Evolutionary conservation across 1,140 invertebrate genomes (phyloP).

Genomic region (Drosophila tsacasi): DNA sequence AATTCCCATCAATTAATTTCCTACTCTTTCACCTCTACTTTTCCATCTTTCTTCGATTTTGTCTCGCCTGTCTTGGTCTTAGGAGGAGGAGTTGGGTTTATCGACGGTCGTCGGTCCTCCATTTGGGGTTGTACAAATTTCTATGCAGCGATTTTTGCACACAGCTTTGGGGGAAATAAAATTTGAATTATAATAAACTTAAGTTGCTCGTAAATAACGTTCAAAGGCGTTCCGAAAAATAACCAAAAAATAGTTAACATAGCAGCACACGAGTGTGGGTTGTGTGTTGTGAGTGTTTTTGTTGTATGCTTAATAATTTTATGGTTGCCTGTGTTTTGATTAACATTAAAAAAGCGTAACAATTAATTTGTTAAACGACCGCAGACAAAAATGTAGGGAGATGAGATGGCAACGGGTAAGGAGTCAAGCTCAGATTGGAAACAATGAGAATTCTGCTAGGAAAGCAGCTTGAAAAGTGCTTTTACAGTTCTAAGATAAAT

Average conservation of each 20-base stretch:
- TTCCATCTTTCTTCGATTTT: conserved; percentile 33
- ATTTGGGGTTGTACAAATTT: conserved; percentile 46
- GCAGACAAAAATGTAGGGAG: conserved; percentile 10
- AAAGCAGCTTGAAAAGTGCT: neutral
- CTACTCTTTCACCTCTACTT: conserved; percentile 22
- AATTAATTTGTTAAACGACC: conserved; percentile 73
- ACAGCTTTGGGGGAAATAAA: conserved; percentile 58
- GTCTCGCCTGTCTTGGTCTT: conserved; percentile 10
- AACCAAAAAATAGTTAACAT: neutral
- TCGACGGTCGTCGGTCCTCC: neutral
- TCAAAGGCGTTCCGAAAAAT: conserved; percentile 67
- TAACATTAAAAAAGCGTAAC: conserved; percentile 81
- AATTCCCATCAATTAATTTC: conserved; percentile 81
- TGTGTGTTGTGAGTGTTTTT: neutral
- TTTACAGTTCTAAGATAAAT: no score
- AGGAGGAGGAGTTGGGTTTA: neutral
- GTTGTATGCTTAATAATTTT: conserved; percentile 42
- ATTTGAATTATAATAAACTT: conserved; percentile 81
- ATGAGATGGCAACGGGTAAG: neutral
- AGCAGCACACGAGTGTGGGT: neutral
- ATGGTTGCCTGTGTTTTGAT: conserved; percentile 66
- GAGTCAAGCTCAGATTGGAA: neutral
- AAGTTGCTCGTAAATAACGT: conserved; percentile 80
- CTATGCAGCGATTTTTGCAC: conserved; percentile 57
- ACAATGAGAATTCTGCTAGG: neutral